These are phyloP conservation scores for Pangasius djambal DNA, from an alignment of 2,797 vertebrate genomes.

Conservation along the genomic window DNA sequence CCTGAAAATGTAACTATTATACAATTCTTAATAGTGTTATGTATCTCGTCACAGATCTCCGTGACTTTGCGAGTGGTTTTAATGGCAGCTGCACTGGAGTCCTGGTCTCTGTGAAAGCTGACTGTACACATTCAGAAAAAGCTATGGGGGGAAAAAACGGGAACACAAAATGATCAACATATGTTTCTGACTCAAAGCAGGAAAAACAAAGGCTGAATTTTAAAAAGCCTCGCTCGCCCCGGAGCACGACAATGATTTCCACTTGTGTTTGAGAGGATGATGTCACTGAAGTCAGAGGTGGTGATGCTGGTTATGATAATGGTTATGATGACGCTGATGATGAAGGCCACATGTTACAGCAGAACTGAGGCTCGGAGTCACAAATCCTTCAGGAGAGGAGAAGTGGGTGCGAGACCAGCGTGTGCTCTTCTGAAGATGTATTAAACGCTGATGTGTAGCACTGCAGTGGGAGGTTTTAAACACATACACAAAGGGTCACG, in stretches of 20 bases:
- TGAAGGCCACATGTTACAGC: conserved; percentile 66
- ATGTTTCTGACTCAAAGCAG: conserved; percentile 61
- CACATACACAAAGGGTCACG: neutral
- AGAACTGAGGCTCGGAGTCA: neutral
- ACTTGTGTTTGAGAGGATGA: conserved; percentile 63
- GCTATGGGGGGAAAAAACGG: conserved; percentile 51
- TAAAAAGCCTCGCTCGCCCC: conserved; percentile 59
- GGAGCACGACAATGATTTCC: conserved; percentile 68
- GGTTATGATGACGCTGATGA: conserved; percentile 55
- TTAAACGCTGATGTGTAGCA: neutral
- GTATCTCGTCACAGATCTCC: neutral
- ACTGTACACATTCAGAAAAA: conserved; percentile 74
- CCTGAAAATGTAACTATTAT: neutral
- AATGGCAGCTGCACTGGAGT: conserved; percentile 48
- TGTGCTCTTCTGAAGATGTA: no score
- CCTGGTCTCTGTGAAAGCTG: conserved; percentile 62
- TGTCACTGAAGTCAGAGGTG: conserved; percentile 62
- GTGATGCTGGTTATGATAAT: conserved; percentile 17
- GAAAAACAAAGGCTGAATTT: conserved; percentile 26
- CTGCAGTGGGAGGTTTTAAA: neutral
- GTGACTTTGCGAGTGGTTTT: neutral
- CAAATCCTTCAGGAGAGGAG: neutral
- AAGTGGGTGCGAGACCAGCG: neutral
- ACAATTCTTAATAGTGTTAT: neutral
- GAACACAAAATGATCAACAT: conserved; percentile 65